Conservation (phyloP, 2,113 vertebrate genomes). For the Vidua macroura region DNA sequence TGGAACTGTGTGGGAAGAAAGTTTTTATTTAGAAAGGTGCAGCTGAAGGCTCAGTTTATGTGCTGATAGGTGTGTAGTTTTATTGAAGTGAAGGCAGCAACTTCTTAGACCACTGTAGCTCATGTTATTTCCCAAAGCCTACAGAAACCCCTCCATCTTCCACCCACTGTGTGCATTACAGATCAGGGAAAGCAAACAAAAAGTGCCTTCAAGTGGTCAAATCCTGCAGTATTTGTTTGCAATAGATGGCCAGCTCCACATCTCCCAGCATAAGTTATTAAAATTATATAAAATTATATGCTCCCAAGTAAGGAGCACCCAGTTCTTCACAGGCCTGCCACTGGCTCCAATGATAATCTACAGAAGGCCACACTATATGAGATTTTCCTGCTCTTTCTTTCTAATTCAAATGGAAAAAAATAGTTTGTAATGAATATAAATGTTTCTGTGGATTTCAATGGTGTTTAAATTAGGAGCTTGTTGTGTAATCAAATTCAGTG, state of each 20-base stretch:
- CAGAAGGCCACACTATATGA: neutral
- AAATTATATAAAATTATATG: neutral
- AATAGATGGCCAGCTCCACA: neutral
- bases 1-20: neutral
- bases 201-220: slow-evolving; percentile 55
- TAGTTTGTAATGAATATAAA: neutral
- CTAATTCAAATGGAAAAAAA: neutral
- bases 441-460: too few species aligned
- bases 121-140: neutral
- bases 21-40: neutral
- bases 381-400: neutral
- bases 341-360: neutral
- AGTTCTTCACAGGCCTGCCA: neutral
- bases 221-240: slow-evolving; percentile 56
- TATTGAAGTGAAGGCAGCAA: neutral
- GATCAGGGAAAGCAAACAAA: slow-evolving; percentile 14
- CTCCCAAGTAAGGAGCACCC: neutral
- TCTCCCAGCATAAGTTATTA: neutral
- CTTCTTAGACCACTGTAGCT: neutral
- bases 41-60: neutral
- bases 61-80: neutral
- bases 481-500: too few species aligned
- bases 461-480: too few species aligned
- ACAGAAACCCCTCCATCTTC: neutral
- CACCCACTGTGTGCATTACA: neutral